A percentile compares a stretch with the other conserved stretches of the same genome.
Evolutionary conservation across 2,888 invertebrate genomes (phyloP).

Genomic region (Himalopsyche japonica): DNA sequence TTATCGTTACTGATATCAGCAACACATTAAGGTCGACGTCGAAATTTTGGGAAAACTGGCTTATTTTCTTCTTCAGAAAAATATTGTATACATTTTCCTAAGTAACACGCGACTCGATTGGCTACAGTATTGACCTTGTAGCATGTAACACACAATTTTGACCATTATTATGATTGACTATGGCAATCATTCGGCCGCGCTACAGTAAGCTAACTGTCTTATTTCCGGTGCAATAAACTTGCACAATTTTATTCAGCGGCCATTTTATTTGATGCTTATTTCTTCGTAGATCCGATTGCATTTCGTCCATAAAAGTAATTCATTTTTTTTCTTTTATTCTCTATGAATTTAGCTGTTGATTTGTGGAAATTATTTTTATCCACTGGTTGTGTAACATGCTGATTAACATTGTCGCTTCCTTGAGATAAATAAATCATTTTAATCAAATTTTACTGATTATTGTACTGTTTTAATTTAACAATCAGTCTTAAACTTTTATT

Average conservation of each 20-base stretch:
- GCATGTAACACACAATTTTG: background rate
- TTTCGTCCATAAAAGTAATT: too few relatives aligned
- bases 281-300: too few relatives aligned
- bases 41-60: background rate
- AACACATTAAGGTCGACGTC: background rate
- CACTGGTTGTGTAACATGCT: too few relatives aligned
- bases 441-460: too few relatives aligned
- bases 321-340: too few relatives aligned
- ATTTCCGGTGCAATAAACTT: background rate
- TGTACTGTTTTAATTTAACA: too few relatives aligned
- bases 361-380: too few relatives aligned
- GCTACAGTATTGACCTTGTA: background rate
- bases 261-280: background rate
- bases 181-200: background rate
- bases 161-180: background rate
- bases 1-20: too few relatives aligned
- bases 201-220: background rate
- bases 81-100: background rate
- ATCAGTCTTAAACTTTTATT: too few relatives aligned
- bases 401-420: too few relatives aligned
- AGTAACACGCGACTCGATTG: background rate
- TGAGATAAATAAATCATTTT: too few relatives aligned
- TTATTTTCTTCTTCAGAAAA: background rate
- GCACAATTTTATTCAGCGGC: background rate
- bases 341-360: too few relatives aligned